These are phyloP conservation scores for Xestia xanthographa DNA, from an alignment of 2,888 invertebrate genomes.

Conservation along the genomic window DNA sequence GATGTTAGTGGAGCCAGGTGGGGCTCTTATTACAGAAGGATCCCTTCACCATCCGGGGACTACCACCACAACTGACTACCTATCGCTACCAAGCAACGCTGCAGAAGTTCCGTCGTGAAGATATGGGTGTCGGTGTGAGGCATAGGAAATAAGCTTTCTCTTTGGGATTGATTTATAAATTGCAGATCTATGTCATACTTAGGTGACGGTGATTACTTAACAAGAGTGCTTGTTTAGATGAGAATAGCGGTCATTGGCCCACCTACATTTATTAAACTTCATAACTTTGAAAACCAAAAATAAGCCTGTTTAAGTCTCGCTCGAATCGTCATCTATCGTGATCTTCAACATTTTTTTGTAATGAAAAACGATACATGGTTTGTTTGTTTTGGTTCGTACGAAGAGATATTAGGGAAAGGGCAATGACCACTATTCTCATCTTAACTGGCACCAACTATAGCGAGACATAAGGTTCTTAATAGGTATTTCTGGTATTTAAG, in stretches of 20 bases:
- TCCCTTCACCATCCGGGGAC: neutral
- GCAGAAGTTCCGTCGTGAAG: neutral
- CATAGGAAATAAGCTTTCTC: neutral
- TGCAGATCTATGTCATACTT: neutral
- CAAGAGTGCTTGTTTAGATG: too few relatives aligned
- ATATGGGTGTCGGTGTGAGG: neutral
- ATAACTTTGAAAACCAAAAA: too few relatives aligned
- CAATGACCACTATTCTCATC: too few relatives aligned
- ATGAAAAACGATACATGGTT: too few relatives aligned
- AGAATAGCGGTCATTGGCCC: too few relatives aligned
- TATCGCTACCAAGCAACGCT: neutral
- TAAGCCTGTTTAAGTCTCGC: too few relatives aligned
- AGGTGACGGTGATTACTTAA: neutral
- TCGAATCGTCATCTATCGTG: too few relatives aligned
- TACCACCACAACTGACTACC: neutral
- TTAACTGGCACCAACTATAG: too few relatives aligned
- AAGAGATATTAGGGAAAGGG: too few relatives aligned
- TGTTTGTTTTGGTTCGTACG: too few relatives aligned
- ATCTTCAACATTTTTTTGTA: too few relatives aligned
- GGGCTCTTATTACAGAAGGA: neutral
- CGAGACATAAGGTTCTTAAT: neutral
- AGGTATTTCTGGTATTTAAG: neutral
- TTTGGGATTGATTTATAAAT: neutral
- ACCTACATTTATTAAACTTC: too few relatives aligned
- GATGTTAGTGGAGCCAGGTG: neutral